Conservation (phyloP, 92 coral and sea anemone species). For the Palythoa grandis region DNA sequence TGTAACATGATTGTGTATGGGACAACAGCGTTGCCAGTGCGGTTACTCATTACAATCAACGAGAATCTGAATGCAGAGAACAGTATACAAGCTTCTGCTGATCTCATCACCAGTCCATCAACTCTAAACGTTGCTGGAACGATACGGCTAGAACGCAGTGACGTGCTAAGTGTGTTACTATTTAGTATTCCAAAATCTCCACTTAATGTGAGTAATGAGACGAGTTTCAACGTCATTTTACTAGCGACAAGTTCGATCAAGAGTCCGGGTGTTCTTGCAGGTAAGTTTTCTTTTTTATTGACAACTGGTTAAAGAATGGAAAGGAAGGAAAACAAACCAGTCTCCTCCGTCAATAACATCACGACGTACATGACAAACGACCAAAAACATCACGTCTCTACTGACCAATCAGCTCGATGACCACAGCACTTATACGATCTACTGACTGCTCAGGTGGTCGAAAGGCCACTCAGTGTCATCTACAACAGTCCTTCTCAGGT, state of each 20-base stretch:
- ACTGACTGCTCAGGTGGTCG: too few relatives aligned
- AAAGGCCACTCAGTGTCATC: too few relatives aligned
- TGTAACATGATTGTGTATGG: constrained; percentile 34
- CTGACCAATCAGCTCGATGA: too few relatives aligned
- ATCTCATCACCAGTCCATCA: constrained; percentile 15
- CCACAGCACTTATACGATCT: too few relatives aligned
- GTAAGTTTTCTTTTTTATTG: background rate
- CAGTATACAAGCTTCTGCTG: constrained; percentile 5
- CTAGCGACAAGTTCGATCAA: background rate
- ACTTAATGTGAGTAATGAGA: constrained; percentile 5
- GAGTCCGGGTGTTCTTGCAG: constrained; percentile 32
- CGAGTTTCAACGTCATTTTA: constrained; percentile 21
- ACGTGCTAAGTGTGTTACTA: constrained; percentile 6
- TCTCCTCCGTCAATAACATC: too few relatives aligned
- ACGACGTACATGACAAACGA: too few relatives aligned
- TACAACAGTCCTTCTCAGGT: too few relatives aligned
- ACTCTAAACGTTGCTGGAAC: constrained; percentile 35
- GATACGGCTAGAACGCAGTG: constrained; percentile 12
- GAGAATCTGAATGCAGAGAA: constrained; percentile 1
- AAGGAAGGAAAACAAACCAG: too few relatives aligned
- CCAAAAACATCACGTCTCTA: too few relatives aligned
- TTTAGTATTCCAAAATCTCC: constrained; percentile 4
- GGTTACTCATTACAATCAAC: constrained; percentile 2
- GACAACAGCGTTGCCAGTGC: background rate
- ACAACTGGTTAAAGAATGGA: background rate